A percentile compares a stretch with the other conserved stretches of the same genome.
Conservation (phyloP, 2,888 invertebrate genomes). For the Scaptomyza cyrtandrae region DNA sequence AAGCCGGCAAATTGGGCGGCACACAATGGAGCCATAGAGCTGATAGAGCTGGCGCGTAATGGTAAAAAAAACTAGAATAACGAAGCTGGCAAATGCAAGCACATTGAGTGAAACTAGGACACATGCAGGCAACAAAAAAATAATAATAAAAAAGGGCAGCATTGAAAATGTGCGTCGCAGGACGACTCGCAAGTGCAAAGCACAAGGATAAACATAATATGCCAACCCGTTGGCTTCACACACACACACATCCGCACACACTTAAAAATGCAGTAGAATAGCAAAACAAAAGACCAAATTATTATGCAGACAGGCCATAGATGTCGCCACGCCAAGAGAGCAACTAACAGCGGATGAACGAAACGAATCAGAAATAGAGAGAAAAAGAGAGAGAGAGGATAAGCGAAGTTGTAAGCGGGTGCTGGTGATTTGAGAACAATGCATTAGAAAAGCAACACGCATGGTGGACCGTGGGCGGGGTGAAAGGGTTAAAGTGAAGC, state of each 20-base stretch:
- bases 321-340: conserved; percentile 47
- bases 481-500: conserved; percentile 38
- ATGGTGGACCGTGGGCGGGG: neutral
- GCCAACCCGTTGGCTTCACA: conserved; percentile 25
- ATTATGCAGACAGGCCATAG: conserved; percentile 65
- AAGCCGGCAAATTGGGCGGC: conserved; percentile 56
- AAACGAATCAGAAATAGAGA: neutral
- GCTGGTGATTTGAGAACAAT: conserved; percentile 31
- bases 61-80: conserved; percentile 5
- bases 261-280: conserved; percentile 34
- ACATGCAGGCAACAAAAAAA: conserved; percentile 44
- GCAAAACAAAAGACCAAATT: conserved; percentile 72
- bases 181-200: conserved; percentile 61
- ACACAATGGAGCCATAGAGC: conserved; percentile 48
- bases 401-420: conserved; percentile 7
- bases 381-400: conserved; percentile 1
- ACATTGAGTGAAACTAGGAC: conserved; percentile 63
- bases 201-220: conserved; percentile 61
- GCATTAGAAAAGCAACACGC: conserved; percentile 26
- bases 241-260: neutral
- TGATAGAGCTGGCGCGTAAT: conserved; percentile 10
- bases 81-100: conserved; percentile 36
- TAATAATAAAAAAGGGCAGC: conserved; percentile 26
- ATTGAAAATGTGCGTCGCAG: conserved; percentile 40
- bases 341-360: conserved; percentile 12